A percentile compares a stretch with the other conserved stretches of the same genome.
Conservation (phyloP, 2,797 vertebrate genomes). For the Cuniculus paca region DNA sequence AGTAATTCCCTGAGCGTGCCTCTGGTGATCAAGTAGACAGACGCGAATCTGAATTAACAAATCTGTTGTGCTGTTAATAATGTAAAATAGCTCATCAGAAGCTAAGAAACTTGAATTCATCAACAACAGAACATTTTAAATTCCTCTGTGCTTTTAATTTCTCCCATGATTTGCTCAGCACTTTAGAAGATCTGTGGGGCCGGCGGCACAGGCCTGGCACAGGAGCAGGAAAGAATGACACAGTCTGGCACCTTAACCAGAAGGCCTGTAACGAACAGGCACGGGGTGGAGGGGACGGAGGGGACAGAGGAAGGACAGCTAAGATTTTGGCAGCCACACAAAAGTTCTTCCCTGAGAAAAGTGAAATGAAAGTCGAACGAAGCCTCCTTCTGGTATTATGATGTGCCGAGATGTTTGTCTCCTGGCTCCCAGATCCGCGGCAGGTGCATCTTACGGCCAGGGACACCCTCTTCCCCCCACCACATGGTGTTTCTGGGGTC, state of each 20-base stretch:
- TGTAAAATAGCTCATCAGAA: conserved; percentile 28
- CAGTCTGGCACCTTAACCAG: conserved; percentile 68
- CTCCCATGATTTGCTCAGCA: conserved; percentile 65
- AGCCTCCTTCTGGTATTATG: background rate
- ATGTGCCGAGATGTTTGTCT: conserved; percentile 25
- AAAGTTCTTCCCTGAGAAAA: conserved; percentile 71
- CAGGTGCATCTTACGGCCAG: conserved; percentile 66
- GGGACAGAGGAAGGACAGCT: conserved; percentile 51
- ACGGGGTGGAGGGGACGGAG: background rate
- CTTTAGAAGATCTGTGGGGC: conserved; percentile 5
- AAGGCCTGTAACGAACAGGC: conserved; percentile 63
- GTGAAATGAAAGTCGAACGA: conserved; percentile 65
- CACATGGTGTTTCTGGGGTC: conserved; percentile 78
- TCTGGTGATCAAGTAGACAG: conserved; percentile 5
- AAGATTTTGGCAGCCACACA: conserved; percentile 61
- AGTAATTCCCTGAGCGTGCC: background rate
- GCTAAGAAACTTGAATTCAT: conserved; percentile 49
- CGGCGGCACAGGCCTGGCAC: conserved; percentile 61
- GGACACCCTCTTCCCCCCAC: conserved; percentile 66
- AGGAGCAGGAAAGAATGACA: conserved; percentile 70
- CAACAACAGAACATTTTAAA: conserved; percentile 47
- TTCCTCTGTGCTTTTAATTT: conserved; percentile 63
- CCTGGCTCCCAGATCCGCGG: background rate
- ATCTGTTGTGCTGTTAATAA: background rate
- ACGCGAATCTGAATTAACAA: background rate